Base-by-base conservation (phyloP, 1,140 invertebrate species). In the Zelostemma sp. region DNA sequence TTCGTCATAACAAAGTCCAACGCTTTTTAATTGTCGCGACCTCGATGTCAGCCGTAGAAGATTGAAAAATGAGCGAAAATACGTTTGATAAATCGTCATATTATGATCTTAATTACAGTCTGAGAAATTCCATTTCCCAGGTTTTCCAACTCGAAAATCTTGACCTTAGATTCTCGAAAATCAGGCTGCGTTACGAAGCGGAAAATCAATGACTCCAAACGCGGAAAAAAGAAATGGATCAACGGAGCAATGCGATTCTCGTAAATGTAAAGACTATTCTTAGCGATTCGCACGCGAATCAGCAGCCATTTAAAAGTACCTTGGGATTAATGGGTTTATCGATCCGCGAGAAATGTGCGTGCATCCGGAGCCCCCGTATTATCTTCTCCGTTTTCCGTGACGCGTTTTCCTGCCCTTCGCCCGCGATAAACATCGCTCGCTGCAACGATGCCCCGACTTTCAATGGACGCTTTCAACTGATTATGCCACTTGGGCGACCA, bases 401-500 rank as follows among this genome's bases (percentile, higher is more conserved):
- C 54, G 62, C 38, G 33, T 28, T 41, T 41, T 33, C 35, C 41
- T 43, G 19, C 6, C 17, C 41, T 48, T 25, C 11, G 9, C 25
- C 8, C 25, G 25, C 25, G 25, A 28, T 8, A 28, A 28, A 4
- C 25, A 28, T 8, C 25, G 25, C n/a, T n/a, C n/a, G n/a, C n/a
- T n/a, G n/a, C n/a, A n/a, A n/a, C n/a, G n/a, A n/a, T n/a, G n/a
- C n/a, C n/a, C n/a, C n/a, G n/a, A n/a, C n/a, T n/a, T n/a, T n/a
- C n/a, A n/a, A n/a, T n/a, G n/a, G n/a, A n/a, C n/a, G 49, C 63
- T 59, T 59, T 59, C 41, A 66, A 59, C 49, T 49, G 55, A 66
- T 66, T 58, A 59, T 55, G 50, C 46, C 40, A 51, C 35, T 67
- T 49, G 56, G 9, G 31, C 56, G 55, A 65, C 62, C 40, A 58